phyloP scores from a whole-genome alignment of 2,113 vertebrate genomes.

The Himantopus leucocephalus region DNA sequence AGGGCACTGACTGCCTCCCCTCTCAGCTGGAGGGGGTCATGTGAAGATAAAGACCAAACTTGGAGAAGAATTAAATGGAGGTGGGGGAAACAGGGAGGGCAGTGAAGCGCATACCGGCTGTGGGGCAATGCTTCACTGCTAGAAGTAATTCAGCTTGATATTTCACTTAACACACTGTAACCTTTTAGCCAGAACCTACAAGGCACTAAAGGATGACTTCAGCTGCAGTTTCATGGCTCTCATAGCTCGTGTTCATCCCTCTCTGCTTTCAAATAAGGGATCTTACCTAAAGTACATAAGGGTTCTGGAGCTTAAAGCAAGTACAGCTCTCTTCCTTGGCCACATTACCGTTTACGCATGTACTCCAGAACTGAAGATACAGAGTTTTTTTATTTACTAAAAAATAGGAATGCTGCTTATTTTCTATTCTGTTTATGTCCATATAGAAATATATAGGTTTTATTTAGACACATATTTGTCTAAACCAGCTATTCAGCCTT shows the following conservation, averaged over 20 bases:
- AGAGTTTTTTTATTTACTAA: not conserved
- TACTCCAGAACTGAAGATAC: not conserved
- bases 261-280: not conserved
- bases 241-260: not conserved
- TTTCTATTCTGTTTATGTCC: not conserved
- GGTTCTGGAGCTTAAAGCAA: not conserved
- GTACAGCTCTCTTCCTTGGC: not conserved
- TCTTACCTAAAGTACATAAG: not conserved
- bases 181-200: not conserved
- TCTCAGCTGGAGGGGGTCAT: conserved; percentile 49
- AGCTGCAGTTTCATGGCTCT: not conserved
- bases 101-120: not conserved
- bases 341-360: not conserved
- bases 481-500: not conserved
- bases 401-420: not conserved
- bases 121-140: not conserved
- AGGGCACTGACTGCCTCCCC: conserved; percentile 49
- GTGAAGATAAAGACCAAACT: conserved; percentile 56
- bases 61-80: conserved; percentile 50
- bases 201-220: not conserved
- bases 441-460: not conserved
- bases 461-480: not conserved
- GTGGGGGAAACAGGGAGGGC: conserved; percentile 4
- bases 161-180: conserved; percentile 1
- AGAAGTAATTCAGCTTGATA: conserved; percentile 29